Evolutionary conservation across 2,113 vertebrate genomes (phyloP).

Genomic region (Nipponia nippon): DNA sequence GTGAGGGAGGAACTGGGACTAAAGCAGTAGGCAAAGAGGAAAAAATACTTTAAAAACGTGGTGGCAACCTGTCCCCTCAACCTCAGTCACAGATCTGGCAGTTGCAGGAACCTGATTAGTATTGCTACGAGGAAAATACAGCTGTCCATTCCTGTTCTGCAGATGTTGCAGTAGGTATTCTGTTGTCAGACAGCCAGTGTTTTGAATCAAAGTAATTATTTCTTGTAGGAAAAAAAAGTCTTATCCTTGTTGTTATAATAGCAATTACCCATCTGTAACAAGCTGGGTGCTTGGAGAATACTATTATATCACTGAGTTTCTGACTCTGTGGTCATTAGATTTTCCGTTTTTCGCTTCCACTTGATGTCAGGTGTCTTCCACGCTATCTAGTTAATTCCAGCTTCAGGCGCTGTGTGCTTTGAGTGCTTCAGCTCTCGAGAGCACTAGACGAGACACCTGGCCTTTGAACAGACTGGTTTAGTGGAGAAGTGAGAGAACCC

Average conservation of each 20-base stretch:
- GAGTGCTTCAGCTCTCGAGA: background rate
- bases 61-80: background rate
- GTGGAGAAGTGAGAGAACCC: background rate
- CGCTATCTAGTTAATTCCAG: background rate
- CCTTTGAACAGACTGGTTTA: background rate
- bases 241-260: background rate
- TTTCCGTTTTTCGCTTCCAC: background rate
- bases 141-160: background rate
- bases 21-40: background rate
- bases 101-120: background rate
- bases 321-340: background rate
- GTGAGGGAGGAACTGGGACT: background rate
- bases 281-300: background rate
- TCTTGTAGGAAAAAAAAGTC: background rate
- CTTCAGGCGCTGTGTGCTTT: background rate
- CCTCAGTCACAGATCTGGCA: background rate
- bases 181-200: background rate
- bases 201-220: constrained; percentile 9
- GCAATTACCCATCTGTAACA: background rate
- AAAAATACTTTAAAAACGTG: background rate
- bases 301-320: background rate
- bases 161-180: background rate
- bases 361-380: background rate
- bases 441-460: background rate
- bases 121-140: background rate